Evolutionary conservation across 2,113 vertebrate genomes (phyloP).

Genomic region (Pelvicachromis taeniatus): DNA sequence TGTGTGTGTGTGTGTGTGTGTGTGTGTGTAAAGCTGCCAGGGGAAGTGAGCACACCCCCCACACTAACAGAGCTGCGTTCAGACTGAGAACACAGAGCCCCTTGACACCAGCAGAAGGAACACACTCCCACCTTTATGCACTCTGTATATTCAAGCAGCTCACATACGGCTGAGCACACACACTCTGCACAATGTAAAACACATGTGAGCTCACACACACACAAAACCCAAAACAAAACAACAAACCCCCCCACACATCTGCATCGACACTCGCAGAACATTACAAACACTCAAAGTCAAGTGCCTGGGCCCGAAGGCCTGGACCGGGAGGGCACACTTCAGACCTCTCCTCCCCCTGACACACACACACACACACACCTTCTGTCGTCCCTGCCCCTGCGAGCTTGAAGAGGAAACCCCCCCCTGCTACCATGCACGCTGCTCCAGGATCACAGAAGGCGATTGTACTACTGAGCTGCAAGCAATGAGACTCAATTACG

Average conservation of each 20-base stretch:
- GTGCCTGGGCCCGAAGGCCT: not conserved
- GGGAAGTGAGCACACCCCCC: constrained; percentile 66
- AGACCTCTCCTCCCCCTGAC: not conserved
- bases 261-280: not conserved
- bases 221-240: not conserved
- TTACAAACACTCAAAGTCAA: not conserved
- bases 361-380: not conserved
- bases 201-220: not conserved
- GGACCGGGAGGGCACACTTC: constrained; percentile 18
- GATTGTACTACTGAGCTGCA: constrained; percentile 51
- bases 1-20: not conserved
- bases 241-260: not conserved
- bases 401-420: constrained; percentile 9
- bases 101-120: constrained; percentile 36
- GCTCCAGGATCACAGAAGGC: constrained; percentile 45
- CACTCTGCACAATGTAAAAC: not conserved
- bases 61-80: constrained; percentile 69
- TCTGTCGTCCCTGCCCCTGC: constrained; percentile 6
- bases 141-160: constrained; percentile 4
- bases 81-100: constrained; percentile 57
- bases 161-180: not conserved
- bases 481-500: constrained; percentile 52
- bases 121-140: constrained; percentile 58
- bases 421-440: not conserved
- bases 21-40: constrained; percentile 35